Evolutionary conservation across 2,113 vertebrate genomes (phyloP).

Genomic region (Ahaetulla prasina): DNA sequence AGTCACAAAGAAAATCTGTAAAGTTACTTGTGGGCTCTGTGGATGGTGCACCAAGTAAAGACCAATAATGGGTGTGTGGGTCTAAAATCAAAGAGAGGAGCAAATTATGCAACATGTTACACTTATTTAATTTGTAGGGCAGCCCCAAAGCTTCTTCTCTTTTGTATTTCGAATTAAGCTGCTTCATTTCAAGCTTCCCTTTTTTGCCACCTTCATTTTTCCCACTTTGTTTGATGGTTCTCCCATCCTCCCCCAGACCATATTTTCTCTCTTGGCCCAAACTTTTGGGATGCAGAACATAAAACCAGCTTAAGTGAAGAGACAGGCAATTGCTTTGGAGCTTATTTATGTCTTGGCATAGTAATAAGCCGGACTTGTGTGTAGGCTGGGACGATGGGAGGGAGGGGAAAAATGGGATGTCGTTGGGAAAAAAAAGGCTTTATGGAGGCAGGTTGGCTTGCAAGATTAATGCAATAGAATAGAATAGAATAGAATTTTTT

Average conservation of each 20-base stretch:
- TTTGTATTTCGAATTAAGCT: neutral
- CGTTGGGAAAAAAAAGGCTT: neutral
- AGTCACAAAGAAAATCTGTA: neutral
- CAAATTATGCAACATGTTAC: neutral
- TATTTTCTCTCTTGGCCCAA: neutral
- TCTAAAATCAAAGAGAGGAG: neutral
- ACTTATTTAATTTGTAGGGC: neutral
- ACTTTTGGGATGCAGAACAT: neutral
- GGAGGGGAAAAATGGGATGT: accelerated
- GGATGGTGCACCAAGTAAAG: slow-evolving; percentile 1
- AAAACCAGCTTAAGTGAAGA: neutral
- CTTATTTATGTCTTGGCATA: neutral
- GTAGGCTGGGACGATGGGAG: neutral
- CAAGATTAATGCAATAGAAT: neutral
- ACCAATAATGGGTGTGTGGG: neutral
- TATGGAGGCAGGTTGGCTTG: neutral
- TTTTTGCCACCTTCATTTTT: neutral
- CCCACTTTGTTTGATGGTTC: neutral
- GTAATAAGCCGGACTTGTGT: neutral
- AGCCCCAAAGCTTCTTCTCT: neutral
- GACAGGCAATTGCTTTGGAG: neutral
- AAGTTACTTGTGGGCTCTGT: neutral
- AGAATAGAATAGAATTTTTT: too few relatives aligned
- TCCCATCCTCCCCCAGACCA: neutral
- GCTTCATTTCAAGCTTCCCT: neutral